Base-by-base conservation (phyloP, 1,140 invertebrate species). In the Drosophila bocqueti region DNA sequence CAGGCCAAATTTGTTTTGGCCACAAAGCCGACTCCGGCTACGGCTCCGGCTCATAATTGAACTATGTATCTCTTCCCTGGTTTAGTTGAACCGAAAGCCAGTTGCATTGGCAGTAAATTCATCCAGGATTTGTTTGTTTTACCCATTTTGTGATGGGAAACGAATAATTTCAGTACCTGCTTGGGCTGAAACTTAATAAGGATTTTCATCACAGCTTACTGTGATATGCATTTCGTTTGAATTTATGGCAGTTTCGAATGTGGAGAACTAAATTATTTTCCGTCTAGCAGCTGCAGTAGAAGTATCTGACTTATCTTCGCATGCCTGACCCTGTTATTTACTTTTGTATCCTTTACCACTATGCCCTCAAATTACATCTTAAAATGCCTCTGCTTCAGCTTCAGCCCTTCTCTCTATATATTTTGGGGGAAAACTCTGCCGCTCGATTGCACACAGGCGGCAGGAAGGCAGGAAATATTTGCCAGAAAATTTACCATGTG, bases 1-100 rank as follows among this genome's bases (percentile, higher is more conserved):
- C 69, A 59, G 83, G n/a, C 52, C 61, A 79, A 83, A 81, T 68
- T 84, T 72, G 66, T 77, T 63, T 78, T 80, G 71, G 11, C 43
- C 63, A 61, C 45, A 74, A 71, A 38, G 45, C 29, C 47, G 18
- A 29, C 21, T 50, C 4, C 11, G 24, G 21, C 21, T 50, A 7
- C 7, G 13, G 10, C 46, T 36, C 46, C 6, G 31, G 43, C 49
- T 58, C 81, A 84, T 84, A 84, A 80, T 77, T 84, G 81, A 80
- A 79, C 67, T 68, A 38, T 68, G 63, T 66, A 62, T 66, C 50
- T 29, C n/a, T 68, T 29, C 11, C 29, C 31, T 9, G 29, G 16
- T 18, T 26, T n/a, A 74, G 47, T 69, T 61, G 64, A 54, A 65
- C 47, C 45, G 10, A 18, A 45, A 57, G 52, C 61, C 76, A 73